Evolutionary conservation across 2,797 vertebrate genomes (phyloP).

Genomic region (Parauchenoglanis ngamensis): DNA sequence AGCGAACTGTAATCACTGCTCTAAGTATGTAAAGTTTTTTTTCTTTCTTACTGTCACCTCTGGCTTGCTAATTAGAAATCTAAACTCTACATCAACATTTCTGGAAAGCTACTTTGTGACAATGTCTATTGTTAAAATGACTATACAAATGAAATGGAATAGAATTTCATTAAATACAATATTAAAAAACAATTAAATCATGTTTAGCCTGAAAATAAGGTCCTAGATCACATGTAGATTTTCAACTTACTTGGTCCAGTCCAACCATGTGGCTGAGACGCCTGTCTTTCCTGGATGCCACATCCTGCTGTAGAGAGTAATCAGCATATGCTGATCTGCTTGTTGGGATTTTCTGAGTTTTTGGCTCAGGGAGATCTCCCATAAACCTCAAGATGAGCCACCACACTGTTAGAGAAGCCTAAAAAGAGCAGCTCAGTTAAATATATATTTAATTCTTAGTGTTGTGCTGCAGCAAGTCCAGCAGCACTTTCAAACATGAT

Average conservation of each 20-base stretch:
- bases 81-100: neutral
- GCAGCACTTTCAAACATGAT: neutral
- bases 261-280: slow-evolving; percentile 76
- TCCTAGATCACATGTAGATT: neutral
- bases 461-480: neutral
- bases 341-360: slow-evolving; percentile 66
- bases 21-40: neutral
- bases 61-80: neutral
- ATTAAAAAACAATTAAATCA: neutral
- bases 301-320: slow-evolving; percentile 64
- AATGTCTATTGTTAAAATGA: neutral
- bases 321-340: slow-evolving; percentile 40
- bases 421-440: neutral
- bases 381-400: slow-evolving; percentile 93
- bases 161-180: neutral
- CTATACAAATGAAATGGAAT: neutral
- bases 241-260: slow-evolving; percentile 70
- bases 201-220: neutral
- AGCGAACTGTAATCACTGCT: neutral
- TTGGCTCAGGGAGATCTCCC: slow-evolving; percentile 92
- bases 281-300: slow-evolving; percentile 68
- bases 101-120: neutral
- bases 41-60: neutral
- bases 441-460: neutral
- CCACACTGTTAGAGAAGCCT: slow-evolving; percentile 91